phyloP scores from a whole-genome alignment of 2,888 invertebrate species.

The Cecidostiba fungosa region DNA sequence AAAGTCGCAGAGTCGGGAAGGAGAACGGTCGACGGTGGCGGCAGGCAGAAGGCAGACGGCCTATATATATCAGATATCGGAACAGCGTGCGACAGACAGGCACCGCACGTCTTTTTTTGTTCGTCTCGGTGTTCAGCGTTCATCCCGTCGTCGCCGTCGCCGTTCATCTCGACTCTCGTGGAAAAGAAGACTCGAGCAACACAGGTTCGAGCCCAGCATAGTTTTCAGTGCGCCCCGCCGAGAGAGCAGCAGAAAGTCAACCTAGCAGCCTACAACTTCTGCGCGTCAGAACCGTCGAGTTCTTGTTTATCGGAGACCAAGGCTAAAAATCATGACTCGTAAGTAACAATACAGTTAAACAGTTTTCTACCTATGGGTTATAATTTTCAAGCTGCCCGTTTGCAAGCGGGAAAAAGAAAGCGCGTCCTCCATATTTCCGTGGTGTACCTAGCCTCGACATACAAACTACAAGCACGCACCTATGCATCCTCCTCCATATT shows the following conservation, averaged over 20 bases:
- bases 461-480: too few species aligned
- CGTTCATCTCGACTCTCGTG: neutral
- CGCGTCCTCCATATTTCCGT: neutral
- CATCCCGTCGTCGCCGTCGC: neutral
- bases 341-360: conserved; percentile 66
- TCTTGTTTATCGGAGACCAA: conserved; percentile 78
- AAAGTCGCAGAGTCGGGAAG: neutral
- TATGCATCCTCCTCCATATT: neutral
- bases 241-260: neutral
- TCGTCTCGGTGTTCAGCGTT: neutral
- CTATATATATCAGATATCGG: conserved; percentile 1
- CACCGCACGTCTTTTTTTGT: neutral
- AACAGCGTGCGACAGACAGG: neutral
- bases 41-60: neutral
- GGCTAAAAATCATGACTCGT: conserved; percentile 78
- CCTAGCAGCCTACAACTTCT: conserved; percentile 24
- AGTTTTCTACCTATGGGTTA: neutral
- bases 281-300: conserved; percentile 70
- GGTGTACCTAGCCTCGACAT: neutral
- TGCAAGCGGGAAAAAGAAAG: neutral
- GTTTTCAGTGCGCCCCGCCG: neutral
- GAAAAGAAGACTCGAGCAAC: too few species aligned
- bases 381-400: neutral
- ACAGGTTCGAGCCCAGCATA: too few species aligned
- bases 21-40: neutral